A percentile compares a stretch with the other conserved stretches of the same genome.
phyloP scores from a whole-genome alignment of 1,140 invertebrate genomes.

The Neocloeon triangulifer region DNA sequence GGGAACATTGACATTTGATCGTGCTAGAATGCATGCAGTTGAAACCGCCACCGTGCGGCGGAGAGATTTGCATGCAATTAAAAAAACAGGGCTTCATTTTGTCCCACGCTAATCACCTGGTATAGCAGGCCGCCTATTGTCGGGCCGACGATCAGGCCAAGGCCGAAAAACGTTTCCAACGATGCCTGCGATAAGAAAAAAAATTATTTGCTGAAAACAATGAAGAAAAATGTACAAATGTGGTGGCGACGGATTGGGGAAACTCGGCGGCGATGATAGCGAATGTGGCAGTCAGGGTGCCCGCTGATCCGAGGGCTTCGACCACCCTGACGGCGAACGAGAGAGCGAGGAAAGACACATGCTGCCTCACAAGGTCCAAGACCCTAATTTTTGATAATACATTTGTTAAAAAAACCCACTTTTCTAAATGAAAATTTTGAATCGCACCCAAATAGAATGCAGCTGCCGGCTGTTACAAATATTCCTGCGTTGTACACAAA shows the following conservation, averaged over 20 bases:
- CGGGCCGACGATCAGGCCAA: conserved; percentile 25
- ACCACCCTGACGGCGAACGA: conserved; percentile 27
- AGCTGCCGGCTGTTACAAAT: conserved; percentile 21
- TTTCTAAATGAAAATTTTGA: no score
- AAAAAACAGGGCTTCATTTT: background rate
- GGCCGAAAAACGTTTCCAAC: conserved; percentile 28
- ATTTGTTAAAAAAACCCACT: no score
- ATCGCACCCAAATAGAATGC: conserved; percentile 26
- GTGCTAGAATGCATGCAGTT: no score
- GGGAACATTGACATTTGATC: no score
- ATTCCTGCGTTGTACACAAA: conserved; percentile 30
- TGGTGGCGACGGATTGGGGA: conserved; percentile 27
- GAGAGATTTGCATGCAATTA: no score
- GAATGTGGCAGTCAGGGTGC: conserved; percentile 30
- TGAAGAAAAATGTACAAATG: no score
- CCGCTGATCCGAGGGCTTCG: conserved; percentile 31
- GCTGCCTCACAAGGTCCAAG: conserved; percentile 22
- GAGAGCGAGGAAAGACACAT: conserved; percentile 24
- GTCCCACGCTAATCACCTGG: conserved; percentile 8
- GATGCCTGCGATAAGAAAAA: conserved; percentile 20
- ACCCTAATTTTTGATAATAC: conserved; percentile 16
- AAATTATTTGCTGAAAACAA: no score
- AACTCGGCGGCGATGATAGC: conserved; percentile 31
- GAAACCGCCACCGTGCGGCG: no score
- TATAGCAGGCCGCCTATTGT: conserved; percentile 23